A percentile compares a stretch with the other conserved stretches of the same genome.
Evolutionary conservation across 2,797 vertebrate species (phyloP).

Genomic region (Ceryle rudis): DNA sequence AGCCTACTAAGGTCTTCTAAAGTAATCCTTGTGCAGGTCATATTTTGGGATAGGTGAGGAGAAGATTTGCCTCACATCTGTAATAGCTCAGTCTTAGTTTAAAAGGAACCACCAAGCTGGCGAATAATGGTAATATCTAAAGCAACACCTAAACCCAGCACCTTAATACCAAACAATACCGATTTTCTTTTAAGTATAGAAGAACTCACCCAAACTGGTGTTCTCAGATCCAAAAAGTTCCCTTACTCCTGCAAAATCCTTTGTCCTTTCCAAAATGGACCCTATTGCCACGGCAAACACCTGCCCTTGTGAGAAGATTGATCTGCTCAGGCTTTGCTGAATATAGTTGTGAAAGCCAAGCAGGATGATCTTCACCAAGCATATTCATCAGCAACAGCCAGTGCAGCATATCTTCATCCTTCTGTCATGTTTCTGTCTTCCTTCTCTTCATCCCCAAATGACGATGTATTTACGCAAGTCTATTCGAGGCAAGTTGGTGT

Average conservation of each 20-base stretch:
- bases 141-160: background rate
- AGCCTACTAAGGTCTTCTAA: background rate
- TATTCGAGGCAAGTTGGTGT: accelerated
- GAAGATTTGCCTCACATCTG: background rate
- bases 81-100: background rate
- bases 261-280: background rate
- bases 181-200: background rate
- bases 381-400: background rate
- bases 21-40: background rate
- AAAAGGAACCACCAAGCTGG: background rate
- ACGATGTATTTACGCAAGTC: background rate
- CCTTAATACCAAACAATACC: background rate
- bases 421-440: background rate
- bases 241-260: background rate
- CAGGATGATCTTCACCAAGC: background rate
- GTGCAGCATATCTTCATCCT: background rate
- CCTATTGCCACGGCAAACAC: background rate
- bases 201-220: background rate
- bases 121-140: background rate
- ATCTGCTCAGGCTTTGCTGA: background rate
- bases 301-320: background rate
- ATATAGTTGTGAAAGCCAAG: background rate
- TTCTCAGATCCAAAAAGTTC: background rate
- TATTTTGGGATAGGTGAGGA: background rate
- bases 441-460: background rate